A percentile compares a stretch with the other conserved stretches of the same genome.
Conservation (phyloP, 2,888 invertebrate species). For the Lissonota sp. region DNA sequence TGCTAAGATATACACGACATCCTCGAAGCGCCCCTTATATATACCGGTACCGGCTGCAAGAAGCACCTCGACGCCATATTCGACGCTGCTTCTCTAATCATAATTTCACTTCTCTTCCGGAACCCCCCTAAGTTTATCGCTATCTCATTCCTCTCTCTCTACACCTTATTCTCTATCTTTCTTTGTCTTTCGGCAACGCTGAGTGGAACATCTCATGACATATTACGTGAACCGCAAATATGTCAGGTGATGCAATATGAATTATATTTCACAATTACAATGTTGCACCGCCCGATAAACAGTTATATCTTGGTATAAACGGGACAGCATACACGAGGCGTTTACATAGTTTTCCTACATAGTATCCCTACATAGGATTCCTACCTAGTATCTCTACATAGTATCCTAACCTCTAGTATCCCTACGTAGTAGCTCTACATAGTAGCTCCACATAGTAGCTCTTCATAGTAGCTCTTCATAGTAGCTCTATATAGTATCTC, state of each 20-base stretch:
- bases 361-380: too few relatives aligned
- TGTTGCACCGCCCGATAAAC: slow-evolving; percentile 61
- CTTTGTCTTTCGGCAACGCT: neutral
- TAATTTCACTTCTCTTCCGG: slow-evolving; percentile 52
- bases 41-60: slow-evolving; percentile 71
- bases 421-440: too few relatives aligned
- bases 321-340: too few relatives aligned
- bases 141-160: slow-evolving; percentile 23
- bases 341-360: too few relatives aligned
- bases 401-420: too few relatives aligned
- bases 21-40: slow-evolving; percentile 55
- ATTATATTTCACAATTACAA: slow-evolving; percentile 70
- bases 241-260: slow-evolving; percentile 65
- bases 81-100: slow-evolving; percentile 64
- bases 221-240: slow-evolving; percentile 54
- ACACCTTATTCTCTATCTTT: slow-evolving; percentile 15
- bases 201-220: slow-evolving; percentile 20
- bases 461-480: too few relatives aligned
- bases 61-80: slow-evolving; percentile 74
- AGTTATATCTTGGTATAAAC: too few relatives aligned
- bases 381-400: too few relatives aligned
- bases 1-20: slow-evolving; percentile 72
- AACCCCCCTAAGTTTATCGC: neutral
- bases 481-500: too few relatives aligned
- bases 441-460: too few relatives aligned